Evolutionary conservation across 2,888 invertebrate species (phyloP), one percentile per base, ranked within the genome.

Genomic region (Chloroclysta siterata): DNA sequence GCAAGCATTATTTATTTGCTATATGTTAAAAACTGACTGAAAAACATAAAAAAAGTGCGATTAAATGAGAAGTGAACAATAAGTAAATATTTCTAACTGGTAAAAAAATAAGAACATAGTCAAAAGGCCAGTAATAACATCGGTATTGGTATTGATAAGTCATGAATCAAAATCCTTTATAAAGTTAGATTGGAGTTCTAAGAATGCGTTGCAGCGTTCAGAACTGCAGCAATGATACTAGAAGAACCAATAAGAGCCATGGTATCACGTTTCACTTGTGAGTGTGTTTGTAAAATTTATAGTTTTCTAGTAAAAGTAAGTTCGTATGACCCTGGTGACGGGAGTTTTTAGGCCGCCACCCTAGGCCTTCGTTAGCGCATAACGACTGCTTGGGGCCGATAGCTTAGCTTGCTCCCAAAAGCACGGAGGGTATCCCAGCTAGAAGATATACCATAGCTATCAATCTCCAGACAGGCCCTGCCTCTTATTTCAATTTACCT

Each of bases 181-280:
- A 17, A 17, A 46, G 17, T 11, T 46, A 17, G 10, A 5, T 1
- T 17, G 11, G 46, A 8, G 17, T 17, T 46, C 11, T 10, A 17
- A 87, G 73, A 75, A 91, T 91, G 91, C 78, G 84, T 68, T 91
- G 91, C 62, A 86, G 85, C 66, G 90, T 87, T 13, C 76, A 82
- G 5, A 78, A 74, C 5, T 91, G 91, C 71, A 88, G 82, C 65
- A 90, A 89, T 81, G 88, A 89, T 64, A 85, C 90, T 0, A 82
- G 82, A 71, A 74, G 77, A 60, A 77, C 78, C 15, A 83, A 86
- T 0, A 88, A 88, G 66, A 84, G 83, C 0, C 84, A 87, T 51
- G 90, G 89, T 59, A 86, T 90, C 51, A 88, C 90, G 0, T 90
- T 89, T 74, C 90, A 91, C 67, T 74, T 81, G 91, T 91, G 81